Percentiles rank a stretch among this genome's conserved stretches.
Evolutionary conservation across 2,113 vertebrate species (phyloP).

Genomic region (Anthoscopus minutus): DNA sequence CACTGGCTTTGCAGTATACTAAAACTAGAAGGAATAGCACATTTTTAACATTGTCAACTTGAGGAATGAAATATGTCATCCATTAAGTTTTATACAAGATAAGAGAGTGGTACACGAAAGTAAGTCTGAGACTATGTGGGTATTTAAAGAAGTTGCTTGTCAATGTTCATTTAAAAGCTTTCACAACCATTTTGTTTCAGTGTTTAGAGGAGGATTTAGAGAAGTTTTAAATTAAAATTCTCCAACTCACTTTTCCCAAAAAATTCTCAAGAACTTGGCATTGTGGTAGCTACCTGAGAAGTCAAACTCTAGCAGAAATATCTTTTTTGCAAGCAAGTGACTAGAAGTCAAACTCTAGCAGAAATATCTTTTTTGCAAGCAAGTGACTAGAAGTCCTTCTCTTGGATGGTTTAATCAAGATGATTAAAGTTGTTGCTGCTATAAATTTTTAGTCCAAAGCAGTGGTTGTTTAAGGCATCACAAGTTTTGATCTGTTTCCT

Average conservation of each 20-base stretch:
- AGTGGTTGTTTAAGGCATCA: neutral
- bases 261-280: neutral
- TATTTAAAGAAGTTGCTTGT: conserved; percentile 6
- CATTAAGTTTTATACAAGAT: conserved; percentile 28
- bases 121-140: neutral
- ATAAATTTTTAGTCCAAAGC: neutral
- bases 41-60: conserved; percentile 50
- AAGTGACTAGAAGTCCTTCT: neutral
- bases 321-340: neutral
- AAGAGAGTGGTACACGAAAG: neutral
- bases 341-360: no score
- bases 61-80: conserved; percentile 44
- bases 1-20: conserved; percentile 18
- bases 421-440: neutral
- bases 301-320: neutral
- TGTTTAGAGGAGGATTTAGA: neutral
- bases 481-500: neutral
- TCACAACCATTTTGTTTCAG: neutral
- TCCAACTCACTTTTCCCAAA: neutral
- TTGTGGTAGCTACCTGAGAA: neutral
- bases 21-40: conserved; percentile 38
- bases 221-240: neutral
- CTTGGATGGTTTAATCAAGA: neutral
- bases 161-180: neutral
- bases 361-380: no score